phyloP scores from a whole-genome alignment of 2,888 invertebrate genomes.

The Gastrophysa polygoni region DNA sequence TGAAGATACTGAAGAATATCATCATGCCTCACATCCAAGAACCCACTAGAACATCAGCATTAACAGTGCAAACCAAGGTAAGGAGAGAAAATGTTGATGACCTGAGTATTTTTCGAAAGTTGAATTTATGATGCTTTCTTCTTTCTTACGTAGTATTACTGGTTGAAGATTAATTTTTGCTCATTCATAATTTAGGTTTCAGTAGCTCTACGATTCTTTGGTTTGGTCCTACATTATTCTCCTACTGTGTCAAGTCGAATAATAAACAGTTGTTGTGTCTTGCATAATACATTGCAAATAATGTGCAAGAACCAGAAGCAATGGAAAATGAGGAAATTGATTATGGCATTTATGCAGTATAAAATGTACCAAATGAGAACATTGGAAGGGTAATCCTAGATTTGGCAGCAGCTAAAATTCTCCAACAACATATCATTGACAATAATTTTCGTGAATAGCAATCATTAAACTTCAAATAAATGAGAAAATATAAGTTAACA shows the following conservation, averaged over 20 bases:
- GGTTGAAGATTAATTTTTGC: not conserved
- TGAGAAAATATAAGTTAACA: too few relatives aligned
- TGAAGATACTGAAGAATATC: slow-evolving; percentile 10
- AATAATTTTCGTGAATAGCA: not conserved
- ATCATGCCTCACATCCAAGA: slow-evolving; percentile 9
- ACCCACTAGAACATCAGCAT: slow-evolving; percentile 8
- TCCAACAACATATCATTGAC: not conserved
- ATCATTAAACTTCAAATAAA: not conserved
- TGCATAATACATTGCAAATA: slow-evolving; percentile 18
- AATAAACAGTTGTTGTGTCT: slow-evolving; percentile 18
- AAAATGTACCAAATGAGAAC: not conserved
- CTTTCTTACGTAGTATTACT: too few relatives aligned
- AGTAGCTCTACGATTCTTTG: slow-evolving; percentile 20
- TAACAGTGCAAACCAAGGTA: slow-evolving; percentile 15
- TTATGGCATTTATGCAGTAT: not conserved
- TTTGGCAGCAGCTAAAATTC: not conserved
- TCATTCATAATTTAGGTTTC: slow-evolving; percentile 12
- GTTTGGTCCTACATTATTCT: slow-evolving; percentile 15
- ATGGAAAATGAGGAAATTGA: not conserved
- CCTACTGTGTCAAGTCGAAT: slow-evolving; percentile 13
- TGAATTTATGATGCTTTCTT: too few relatives aligned
- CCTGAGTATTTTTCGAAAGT: too few relatives aligned
- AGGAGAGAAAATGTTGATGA: too few relatives aligned
- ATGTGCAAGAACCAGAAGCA: slow-evolving; percentile 9
- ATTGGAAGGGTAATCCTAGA: not conserved